Conservation (phyloP, 2,888 invertebrate genomes). For the Spodoptera exigua region DNA sequence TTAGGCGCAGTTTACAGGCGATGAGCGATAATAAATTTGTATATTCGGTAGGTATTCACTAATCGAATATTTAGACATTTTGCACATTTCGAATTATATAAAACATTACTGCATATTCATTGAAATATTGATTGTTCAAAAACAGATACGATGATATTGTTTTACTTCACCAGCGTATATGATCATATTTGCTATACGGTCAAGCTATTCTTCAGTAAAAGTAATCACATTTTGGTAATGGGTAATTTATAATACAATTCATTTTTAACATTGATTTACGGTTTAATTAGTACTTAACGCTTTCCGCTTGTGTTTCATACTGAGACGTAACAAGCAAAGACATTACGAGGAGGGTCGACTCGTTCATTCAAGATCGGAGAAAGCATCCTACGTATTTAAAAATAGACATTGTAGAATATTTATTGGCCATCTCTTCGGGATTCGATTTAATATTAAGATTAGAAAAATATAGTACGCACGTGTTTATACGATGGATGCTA, state of each 20-base stretch:
- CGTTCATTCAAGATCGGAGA: conserved; percentile 88
- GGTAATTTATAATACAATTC: too few relatives aligned
- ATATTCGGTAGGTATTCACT: conserved; percentile 9
- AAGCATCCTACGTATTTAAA: conserved; percentile 87
- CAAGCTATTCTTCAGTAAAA: too few relatives aligned
- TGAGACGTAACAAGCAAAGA: conserved; percentile 71
- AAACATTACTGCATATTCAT: too few relatives aligned
- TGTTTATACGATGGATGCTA: conserved; percentile 72
- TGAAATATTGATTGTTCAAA: too few relatives aligned
- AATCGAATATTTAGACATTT: conserved; percentile 12
- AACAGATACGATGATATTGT: too few relatives aligned
- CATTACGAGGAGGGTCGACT: conserved; percentile 85
- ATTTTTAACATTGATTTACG: too few relatives aligned
- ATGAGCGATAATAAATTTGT: conserved; percentile 62
- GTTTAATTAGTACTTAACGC: conserved; percentile 38
- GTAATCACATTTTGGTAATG: too few relatives aligned
- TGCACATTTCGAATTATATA: too few relatives aligned
- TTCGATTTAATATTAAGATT: conserved; percentile 86
- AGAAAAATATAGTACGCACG: conserved; percentile 83
- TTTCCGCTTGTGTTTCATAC: conserved; percentile 55
- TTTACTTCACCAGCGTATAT: too few relatives aligned
- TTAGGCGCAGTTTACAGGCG: conserved; percentile 68
- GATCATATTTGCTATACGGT: too few relatives aligned
- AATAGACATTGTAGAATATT: conserved; percentile 87
- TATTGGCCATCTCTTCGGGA: conserved; percentile 84